A percentile compares a stretch with the other conserved stretches of the same genome.
Conservation (phyloP, 2,797 vertebrate species). For the Monodelphis domestica region DNA sequence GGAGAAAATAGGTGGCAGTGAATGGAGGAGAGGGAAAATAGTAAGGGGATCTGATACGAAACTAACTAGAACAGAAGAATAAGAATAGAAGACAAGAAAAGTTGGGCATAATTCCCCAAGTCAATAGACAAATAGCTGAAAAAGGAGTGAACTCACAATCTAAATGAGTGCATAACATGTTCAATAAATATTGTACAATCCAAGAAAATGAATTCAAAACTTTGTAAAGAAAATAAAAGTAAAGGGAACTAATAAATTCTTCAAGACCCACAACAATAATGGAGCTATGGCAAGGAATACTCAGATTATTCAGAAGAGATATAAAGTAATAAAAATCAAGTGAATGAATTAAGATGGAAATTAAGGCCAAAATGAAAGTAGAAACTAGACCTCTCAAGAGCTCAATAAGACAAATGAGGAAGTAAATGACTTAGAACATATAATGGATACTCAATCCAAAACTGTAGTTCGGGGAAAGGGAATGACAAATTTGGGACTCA, state of each 20-base stretch:
- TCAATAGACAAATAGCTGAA: conserved; percentile 3
- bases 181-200: background rate
- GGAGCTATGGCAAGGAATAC: background rate
- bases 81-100: background rate
- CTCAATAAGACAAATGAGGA: background rate
- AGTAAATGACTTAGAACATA: background rate
- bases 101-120: background rate
- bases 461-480: background rate
- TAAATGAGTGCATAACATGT: background rate
- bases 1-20: background rate
- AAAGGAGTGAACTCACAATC: background rate
- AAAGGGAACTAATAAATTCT: background rate
- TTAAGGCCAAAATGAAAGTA: background rate
- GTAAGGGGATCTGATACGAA: background rate
- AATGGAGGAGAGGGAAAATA: background rate
- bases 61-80: background rate
- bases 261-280: background rate
- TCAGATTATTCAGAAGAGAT: background rate
- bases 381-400: background rate
- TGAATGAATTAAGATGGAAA: background rate
- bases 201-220: background rate
- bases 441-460: background rate
- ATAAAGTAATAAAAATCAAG: background rate
- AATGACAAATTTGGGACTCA: background rate
- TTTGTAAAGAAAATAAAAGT: background rate